These are phyloP conservation scores for Dolichopus griseipennis DNA, from an alignment of 2,888 invertebrate genomes.

Conservation along the genomic window DNA sequence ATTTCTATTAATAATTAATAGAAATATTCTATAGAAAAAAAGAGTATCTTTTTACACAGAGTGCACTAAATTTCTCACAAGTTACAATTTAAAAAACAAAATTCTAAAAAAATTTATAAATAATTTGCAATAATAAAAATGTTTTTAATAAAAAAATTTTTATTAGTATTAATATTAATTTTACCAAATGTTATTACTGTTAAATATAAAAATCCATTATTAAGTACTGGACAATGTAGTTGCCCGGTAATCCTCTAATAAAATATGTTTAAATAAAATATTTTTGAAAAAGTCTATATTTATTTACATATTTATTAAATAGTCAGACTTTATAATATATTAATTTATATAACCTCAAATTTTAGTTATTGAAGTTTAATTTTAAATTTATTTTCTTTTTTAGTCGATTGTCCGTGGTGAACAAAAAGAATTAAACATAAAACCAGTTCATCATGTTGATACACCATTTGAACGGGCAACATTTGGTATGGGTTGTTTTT, in stretches of 20 bases:
- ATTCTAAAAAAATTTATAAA: no score
- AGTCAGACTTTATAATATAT: no score
- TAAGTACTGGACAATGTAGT: not conserved
- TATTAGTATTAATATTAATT: not conserved
- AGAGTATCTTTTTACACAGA: no score
- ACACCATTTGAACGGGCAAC: slow-evolving; percentile 51
- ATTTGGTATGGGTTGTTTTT: slow-evolving; percentile 91
- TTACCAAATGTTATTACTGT: not conserved
- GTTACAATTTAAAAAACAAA: no score
- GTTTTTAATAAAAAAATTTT: not conserved
- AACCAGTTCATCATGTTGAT: slow-evolving; percentile 34
- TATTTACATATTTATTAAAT: no score
- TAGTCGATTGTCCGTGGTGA: slow-evolving; percentile 39
- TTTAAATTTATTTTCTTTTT: slow-evolving; percentile 18
- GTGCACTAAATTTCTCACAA: no score
- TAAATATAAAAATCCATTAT: not conserved
- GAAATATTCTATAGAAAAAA: no score
- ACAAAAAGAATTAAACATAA: slow-evolving; percentile 36
- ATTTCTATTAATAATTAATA: no score
- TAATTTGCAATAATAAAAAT: not conserved
- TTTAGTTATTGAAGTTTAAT: not conserved
- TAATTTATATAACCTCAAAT: no score
- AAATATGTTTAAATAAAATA: no score
- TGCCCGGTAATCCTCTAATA: slow-evolving; percentile 1
- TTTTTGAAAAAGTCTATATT: no score